These are phyloP conservation scores for Limnodromus scolopaceus DNA, from an alignment of 2,797 vertebrate genomes.

Conservation along the genomic window DNA sequence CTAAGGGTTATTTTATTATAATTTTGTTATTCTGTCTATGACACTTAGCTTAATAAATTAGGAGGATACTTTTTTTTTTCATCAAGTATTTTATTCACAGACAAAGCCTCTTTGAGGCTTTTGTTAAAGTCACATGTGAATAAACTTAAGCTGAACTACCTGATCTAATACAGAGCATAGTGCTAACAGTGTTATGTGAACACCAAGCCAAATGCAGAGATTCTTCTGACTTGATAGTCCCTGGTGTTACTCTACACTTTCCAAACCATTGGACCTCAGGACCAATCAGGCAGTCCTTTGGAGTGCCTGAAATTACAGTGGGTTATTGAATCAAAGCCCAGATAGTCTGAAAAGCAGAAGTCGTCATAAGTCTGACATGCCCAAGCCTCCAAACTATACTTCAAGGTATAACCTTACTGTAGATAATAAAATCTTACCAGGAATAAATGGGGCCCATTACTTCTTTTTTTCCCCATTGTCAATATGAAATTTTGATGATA, in stretches of 20 bases:
- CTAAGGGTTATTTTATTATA: not conserved
- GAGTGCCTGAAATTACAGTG: not conserved
- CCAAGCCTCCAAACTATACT: not conserved
- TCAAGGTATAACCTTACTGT: not conserved
- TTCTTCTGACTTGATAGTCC: not conserved
- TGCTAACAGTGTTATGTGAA: not conserved
- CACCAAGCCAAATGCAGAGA: not conserved
- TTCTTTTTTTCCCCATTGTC: constrained; percentile 7
- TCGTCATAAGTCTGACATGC: not conserved
- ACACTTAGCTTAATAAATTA: not conserved
- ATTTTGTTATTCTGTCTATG: not conserved
- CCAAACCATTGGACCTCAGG: not conserved
- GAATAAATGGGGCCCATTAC: constrained; percentile 35
- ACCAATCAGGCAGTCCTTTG: not conserved
- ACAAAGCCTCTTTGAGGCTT: not conserved
- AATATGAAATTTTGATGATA: constrained; percentile 48
- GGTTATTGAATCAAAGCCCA: not conserved
- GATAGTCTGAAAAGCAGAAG: not conserved
- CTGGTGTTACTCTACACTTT: not conserved
- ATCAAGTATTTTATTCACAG: not conserved
- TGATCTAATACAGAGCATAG: not conserved
- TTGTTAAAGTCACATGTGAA: not conserved
- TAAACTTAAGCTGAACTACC: not conserved
- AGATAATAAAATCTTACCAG: constrained; percentile 14
- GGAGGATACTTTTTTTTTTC: not conserved